Evolutionary conservation across 1,140 invertebrate species (phyloP), one percentile per base, ranked within the genome.

Genomic region (Zaprionus camerounensis): DNA sequence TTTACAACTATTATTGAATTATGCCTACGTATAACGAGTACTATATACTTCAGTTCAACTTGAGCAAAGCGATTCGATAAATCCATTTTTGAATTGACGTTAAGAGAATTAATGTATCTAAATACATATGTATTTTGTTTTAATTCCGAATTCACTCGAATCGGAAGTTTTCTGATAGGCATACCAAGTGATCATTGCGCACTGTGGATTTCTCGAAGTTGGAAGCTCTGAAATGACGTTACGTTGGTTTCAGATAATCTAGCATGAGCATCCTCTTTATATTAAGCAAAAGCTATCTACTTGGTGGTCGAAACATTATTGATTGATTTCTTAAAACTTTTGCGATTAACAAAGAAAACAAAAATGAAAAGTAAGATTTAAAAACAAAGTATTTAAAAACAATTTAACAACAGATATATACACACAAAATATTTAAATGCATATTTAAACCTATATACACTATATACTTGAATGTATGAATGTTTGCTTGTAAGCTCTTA

Each of bases 401-500:
- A 69, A 82, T 69, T 79, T 66, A 55, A 68, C 36, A 41, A 69
- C 41, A 61, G 66, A 84, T 70, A 88, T 79, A 82, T 66, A 81
- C 59, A 57, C 61, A 68, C 55, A 72, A 80, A 71, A 79, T 77
- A 80, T 82, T 46, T 49, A 78, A 73, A 76, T 76, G 64, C 68
- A 80, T 62, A 79, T 63, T 49, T 53, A 38, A 28, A 61, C 31
- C 55, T 64, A 81, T 64, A 85, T 76, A 76, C 67, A 82, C 63
- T 83, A 88, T 88, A 62, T 72, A 87, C 70, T 88, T 88, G 74
- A 85, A 80, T 77, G 82, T 85, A 79, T 85, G 82, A 79, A 81
- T 80, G 77, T 86, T 86, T 66, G 61, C 76, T 78, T 78, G 26
- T 62, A 76, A 78, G 66, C 83, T 82, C 55, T 78, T 71, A 81